Conservation (phyloP, 2,113 vertebrate species). For the Oreotragus oreotragus region DNA sequence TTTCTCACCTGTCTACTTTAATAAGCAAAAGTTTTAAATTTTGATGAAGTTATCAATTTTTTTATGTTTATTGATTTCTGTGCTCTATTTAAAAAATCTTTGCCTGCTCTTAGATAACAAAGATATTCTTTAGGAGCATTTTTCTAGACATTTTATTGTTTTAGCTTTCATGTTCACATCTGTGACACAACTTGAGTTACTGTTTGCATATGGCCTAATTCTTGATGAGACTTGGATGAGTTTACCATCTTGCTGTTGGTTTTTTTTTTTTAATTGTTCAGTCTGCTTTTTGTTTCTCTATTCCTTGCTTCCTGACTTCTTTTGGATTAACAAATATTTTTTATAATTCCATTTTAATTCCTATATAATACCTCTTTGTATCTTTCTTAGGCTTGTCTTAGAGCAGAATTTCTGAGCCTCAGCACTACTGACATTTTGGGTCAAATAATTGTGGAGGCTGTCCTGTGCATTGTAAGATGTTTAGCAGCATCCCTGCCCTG, state of each 20-base stretch:
- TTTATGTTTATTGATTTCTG: conserved; percentile 4
- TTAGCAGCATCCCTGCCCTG: not conserved
- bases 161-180: not conserved
- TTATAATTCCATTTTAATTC: conserved; percentile 11
- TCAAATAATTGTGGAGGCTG: not conserved
- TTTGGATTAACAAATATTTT: conserved; percentile 7
- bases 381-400: not conserved
- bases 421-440: not conserved
- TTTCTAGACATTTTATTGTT: not conserved
- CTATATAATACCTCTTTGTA: not conserved
- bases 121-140: not conserved
- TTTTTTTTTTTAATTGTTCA: not conserved
- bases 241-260: not conserved
- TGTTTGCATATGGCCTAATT: not conserved
- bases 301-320: not conserved
- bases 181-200: not conserved
- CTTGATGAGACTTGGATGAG: not conserved
- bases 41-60: not conserved
- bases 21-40: not conserved
- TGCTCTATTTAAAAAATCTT: not conserved
- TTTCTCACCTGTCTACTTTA: not conserved
- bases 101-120: not conserved
- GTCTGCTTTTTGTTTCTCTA: not conserved
- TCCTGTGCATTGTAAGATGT: not conserved
- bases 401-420: not conserved